These are phyloP conservation scores for Alaudala cheleensis DNA, from an alignment of 2,113 vertebrate species.

Conservation along the genomic window DNA sequence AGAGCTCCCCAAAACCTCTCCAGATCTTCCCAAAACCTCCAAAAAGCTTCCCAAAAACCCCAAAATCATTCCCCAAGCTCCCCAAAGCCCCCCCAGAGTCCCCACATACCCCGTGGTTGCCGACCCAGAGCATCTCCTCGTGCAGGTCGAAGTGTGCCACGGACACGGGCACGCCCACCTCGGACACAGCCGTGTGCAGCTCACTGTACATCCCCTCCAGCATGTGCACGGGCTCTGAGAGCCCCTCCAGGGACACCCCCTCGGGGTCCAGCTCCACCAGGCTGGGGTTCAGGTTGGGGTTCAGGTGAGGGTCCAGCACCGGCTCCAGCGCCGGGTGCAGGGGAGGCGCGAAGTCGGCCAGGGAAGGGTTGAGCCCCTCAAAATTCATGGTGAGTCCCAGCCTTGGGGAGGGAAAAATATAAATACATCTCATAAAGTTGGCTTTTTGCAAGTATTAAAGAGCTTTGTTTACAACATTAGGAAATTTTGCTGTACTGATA, in stretches of 20 bases:
- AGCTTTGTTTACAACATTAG: too few relatives aligned
- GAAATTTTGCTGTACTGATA: too few relatives aligned
- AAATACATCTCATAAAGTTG: too few relatives aligned
- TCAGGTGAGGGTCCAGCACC: slow-evolving; percentile 86
- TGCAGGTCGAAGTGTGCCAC: slow-evolving; percentile 93
- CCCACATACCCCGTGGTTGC: slow-evolving; percentile 90
- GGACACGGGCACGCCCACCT: slow-evolving; percentile 91
- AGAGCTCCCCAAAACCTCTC: too few relatives aligned
- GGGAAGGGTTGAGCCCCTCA: slow-evolving; percentile 86
- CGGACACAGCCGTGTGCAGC: slow-evolving; percentile 90
- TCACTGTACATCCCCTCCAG: slow-evolving; percentile 97
- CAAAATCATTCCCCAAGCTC: too few relatives aligned
- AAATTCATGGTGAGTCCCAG: slow-evolving; percentile 87
- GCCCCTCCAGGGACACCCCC: slow-evolving; percentile 78
- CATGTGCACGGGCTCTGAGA: slow-evolving; percentile 83
- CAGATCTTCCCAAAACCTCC: too few relatives aligned
- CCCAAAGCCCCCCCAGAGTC: too few relatives aligned
- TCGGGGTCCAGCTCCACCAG: slow-evolving; percentile 91
- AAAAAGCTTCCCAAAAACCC: too few relatives aligned
- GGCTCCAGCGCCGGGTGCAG: slow-evolving; percentile 82
- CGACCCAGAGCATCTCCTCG: slow-evolving; percentile 96
- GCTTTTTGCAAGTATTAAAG: too few relatives aligned
- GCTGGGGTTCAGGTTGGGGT: slow-evolving; percentile 81
- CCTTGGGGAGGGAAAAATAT: background rate
- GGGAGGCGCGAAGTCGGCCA: slow-evolving; percentile 84